These are phyloP conservation scores for Paramormyrops kingsleyae DNA, from an alignment of 2,113 vertebrate species.

Conservation along the genomic window DNA sequence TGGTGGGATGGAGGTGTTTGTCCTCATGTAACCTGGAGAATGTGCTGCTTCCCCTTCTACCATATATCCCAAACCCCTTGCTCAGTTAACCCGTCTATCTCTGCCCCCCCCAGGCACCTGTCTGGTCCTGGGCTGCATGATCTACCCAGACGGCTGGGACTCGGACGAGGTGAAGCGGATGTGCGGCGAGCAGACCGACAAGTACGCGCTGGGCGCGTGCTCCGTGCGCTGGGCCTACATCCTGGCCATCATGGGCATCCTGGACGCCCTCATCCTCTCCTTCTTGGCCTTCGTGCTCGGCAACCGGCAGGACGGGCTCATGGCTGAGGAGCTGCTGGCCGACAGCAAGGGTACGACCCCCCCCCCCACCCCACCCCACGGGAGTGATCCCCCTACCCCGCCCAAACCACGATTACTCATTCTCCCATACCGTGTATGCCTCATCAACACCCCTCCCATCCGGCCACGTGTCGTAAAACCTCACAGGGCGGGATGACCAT, in stretches of 20 bases:
- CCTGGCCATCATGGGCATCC: slow-evolving; percentile 89
- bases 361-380: slow-evolving; percentile 45
- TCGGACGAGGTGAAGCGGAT: slow-evolving; percentile 84
- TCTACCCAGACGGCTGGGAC: slow-evolving; percentile 95
- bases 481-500: not conserved
- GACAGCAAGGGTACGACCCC: slow-evolving; percentile 93
- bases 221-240: slow-evolving; percentile 95
- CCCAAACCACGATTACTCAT: not conserved
- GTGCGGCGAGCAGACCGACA: slow-evolving; percentile 93
- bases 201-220: slow-evolving; percentile 89
- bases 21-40: not conserved
- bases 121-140: slow-evolving; percentile 92
- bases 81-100: not conserved
- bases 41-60: not conserved
- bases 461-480: not conserved
- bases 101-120: slow-evolving; percentile 67
- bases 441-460: not conserved
- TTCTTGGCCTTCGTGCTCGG: slow-evolving; percentile 95
- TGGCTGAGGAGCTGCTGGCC: slow-evolving; percentile 90
- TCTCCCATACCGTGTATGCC: not conserved
- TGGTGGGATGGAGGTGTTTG: not conserved
- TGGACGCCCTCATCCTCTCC: slow-evolving; percentile 93
- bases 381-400: not conserved
- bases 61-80: not conserved
- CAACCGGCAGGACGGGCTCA: slow-evolving; percentile 90